Evolutionary conservation across 2,797 vertebrate species (phyloP).

Genomic region (Spheniscus humboldti): DNA sequence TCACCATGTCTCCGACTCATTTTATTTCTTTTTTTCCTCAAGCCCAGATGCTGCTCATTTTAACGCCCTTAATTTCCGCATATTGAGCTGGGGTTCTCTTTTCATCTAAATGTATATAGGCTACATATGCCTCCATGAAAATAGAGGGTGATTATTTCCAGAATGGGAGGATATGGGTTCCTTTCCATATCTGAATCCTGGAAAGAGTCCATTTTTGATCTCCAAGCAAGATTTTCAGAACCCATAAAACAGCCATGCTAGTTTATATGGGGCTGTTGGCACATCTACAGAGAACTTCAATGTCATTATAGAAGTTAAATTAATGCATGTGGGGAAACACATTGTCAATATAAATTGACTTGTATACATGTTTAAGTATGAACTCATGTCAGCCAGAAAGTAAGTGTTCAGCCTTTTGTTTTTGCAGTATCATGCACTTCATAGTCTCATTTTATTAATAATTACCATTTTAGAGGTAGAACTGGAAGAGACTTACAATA

Average conservation of each 20-base stretch:
- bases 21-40: conserved; percentile 67
- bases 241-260: conserved; percentile 43
- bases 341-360: not conserved
- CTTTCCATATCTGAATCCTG: conserved; percentile 30
- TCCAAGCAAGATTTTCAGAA: conserved; percentile 29
- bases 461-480: not conserved
- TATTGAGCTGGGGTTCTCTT: conserved; percentile 3
- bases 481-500: not conserved
- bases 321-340: not conserved
- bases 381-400: not conserved
- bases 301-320: conserved; percentile 49
- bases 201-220: not conserved
- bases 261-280: conserved; percentile 41
- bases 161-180: not conserved
- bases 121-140: conserved; percentile 14
- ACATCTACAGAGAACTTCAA: not conserved
- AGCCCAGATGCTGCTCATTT: conserved; percentile 65
- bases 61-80: conserved; percentile 1
- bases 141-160: not conserved
- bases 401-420: not conserved
- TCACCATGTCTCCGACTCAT: conserved; percentile 61
- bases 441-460: not conserved
- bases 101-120: conserved; percentile 6
- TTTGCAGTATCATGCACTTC: not conserved
- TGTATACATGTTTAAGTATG: not conserved